Base-by-base conservation (phyloP, 2,113 vertebrate genomes). In the Polypterus senegalus region DNA sequence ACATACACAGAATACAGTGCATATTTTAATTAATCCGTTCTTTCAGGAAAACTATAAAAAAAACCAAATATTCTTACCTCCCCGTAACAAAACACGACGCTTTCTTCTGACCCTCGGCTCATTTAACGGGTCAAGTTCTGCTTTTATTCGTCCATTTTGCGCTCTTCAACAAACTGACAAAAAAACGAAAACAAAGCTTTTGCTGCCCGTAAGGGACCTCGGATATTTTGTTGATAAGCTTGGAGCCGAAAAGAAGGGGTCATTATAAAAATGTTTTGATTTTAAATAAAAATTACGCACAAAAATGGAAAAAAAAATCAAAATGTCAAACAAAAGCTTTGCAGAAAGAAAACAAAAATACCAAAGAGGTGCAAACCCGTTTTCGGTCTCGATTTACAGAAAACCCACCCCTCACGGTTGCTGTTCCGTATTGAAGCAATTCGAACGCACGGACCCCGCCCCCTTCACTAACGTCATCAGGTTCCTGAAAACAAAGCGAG, bases 41-140 rank as follows among this genome's bases (percentile, higher is more conserved):
- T n/a, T n/a, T n/a, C n/a, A 5, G 54, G 43, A 5, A 9, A 9
- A 5, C 54, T n/a, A 55, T 55, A n/a, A 5, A 55, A 55, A 4
- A 5, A 55, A 55, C 5, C 2, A 10, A 10, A 55, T 55, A 9
- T 9, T 46, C 74, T 79, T 73, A 83, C 81, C 81, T 80, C 67
- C 71, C 67, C 45, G 59, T 48, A 58, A 61, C 59, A 43, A 68
- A 71, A 66, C 45, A 63, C 66, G 5, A 58, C 45, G 45, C n/a
- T 46, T 57, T 11, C 56, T 49, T 5, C 62, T 54, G 65, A 70
- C 67, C 49, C 62, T 55, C 63, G 63, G 72, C 58, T 73, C 81
- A 83, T 83, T 79, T 78, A 80, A 66, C 70, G 70, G 61, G 43
- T 9, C 63, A 63, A 55, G 54, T 55, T 10, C 5, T 58, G 46